These are phyloP conservation scores for Mimachlamys varia DNA, from an alignment of 2,888 invertebrate genomes.

Conservation along the genomic window DNA sequence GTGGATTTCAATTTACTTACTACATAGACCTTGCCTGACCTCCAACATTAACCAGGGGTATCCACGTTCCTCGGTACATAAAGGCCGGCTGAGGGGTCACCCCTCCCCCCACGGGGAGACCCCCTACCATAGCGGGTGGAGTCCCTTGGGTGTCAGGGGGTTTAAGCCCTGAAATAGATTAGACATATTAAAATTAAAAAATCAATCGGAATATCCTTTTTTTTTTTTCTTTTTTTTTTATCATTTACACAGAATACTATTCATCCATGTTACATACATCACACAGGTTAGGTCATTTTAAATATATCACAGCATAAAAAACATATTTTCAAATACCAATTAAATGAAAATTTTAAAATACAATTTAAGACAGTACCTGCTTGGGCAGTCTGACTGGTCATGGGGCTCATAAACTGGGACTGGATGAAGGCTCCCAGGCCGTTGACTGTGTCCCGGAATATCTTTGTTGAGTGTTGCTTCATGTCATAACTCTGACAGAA, in stretches of 20 bases:
- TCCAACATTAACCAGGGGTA: conserved; percentile 93
- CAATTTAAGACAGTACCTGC: conserved; percentile 47
- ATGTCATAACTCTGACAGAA: conserved; percentile 98
- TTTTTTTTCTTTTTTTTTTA: too few relatives aligned
- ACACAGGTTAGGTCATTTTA: too few relatives aligned
- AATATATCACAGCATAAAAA: too few relatives aligned
- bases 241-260: too few relatives aligned
- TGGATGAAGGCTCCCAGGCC: conserved; percentile 93
- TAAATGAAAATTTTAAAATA: too few relatives aligned
- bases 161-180: conserved; percentile 65
- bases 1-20: conserved; percentile 84
- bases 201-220: too few relatives aligned
- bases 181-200: too few relatives aligned
- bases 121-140: conserved; percentile 86
- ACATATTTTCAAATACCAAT: too few relatives aligned
- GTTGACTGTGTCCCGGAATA: conserved; percentile 93
- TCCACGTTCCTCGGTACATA: conserved; percentile 95
- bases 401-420: conserved; percentile 85
- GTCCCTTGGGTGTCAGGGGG: conserved; percentile 83
- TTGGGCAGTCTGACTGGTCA: conserved; percentile 67
- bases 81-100: conserved; percentile 95
- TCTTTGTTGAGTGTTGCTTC: conserved; percentile 87
- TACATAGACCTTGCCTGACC: conserved; percentile 95
- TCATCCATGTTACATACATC: too few relatives aligned
- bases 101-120: conserved; percentile 89